Base-by-base conservation (phyloP, 2,888 invertebrate species). In the Apamea anceps region DNA sequence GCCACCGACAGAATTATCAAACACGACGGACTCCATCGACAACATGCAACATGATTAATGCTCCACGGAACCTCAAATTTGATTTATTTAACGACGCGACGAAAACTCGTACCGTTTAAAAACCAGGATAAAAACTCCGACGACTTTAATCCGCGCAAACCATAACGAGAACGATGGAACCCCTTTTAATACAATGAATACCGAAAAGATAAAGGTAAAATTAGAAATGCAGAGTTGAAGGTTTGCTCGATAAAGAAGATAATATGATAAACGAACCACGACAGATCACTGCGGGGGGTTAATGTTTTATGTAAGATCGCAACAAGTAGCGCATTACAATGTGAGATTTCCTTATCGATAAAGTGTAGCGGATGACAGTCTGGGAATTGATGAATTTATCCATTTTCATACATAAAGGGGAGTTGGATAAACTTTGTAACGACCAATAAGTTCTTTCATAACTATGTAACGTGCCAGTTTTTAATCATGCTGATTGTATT, bases 31-130 rank as follows among this genome's bases (percentile, higher is more conserved):
- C 84, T 75, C 85, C 76, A 72, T 70, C 62, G 57, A 88, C 90
- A 90, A 91, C 92, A 93, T 92, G 92, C 94, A 91, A 94, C 94
- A 93, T 95, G 95, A 96, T 95, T 94, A 95, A 96, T 95, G 93
- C 90, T 91, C 89, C 86, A 85, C 89, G 84, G 86, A 92, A 91
- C 89, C 91, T 91, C 88, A 91, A 92, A 92, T 92, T 93, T 94
- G 93, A 95, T 95, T 95, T 93, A 95, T 94, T 93, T 94, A 92
- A 91, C 91, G 88, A 92, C 89, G 86, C 91, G 87, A 90, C 88
- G 89, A 91, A 90, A 91, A 92, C 90, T 87, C 78, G 84, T 88
- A 82, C 83, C 87, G 87, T 90, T 92, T 89, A 91, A 91, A 91
- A 91, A 87, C 76, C 75, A 66, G 73, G 75, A 86, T 87, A 94